Base-by-base conservation (phyloP, 2,888 invertebrate species). In the Lasioglossum villosulum region DNA sequence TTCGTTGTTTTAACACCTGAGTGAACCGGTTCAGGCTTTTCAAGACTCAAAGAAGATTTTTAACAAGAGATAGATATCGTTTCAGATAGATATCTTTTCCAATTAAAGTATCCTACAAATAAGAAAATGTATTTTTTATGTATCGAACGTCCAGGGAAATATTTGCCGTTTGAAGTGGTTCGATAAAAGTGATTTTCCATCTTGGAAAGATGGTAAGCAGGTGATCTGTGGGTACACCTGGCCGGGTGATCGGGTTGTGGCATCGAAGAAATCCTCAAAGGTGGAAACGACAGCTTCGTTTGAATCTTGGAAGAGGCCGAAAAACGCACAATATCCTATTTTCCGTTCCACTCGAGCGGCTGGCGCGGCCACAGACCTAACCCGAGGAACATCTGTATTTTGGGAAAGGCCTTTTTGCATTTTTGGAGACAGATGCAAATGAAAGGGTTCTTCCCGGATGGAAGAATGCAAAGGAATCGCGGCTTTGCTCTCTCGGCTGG, bases 371-470 rank as follows among this genome's bases (percentile, higher is more conserved):
- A 80, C 80, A 56, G 85, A 85, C 59, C 84, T 88, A 85, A 78
- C 84, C 74, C 77, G 72, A 74, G 83, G 83, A 88, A 92, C 93
- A 93, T 93, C 93, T 93, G 93, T 92, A 93, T 94, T 92, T 92
- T 90, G 83, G 88, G 82, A 90, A 79, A 91, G 82, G 89, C 90
- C 89, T 90, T 88, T 88, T 89, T 91, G 92, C 91, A 92, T 92
- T 91, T 56, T 88, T 81, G 86, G 89, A 87, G 90, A 90, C 91
- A 91, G 91, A 92, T 93, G 92, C 91, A 91, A 91, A 92, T 91
- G 83, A 91, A 92, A 91, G 90, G 91, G 91, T 91, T 91, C 80
- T 83, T 88, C 79, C 84, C 34, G 84, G 86, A 83, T 86, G 88
- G 86, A 86, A 89, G 87, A 82, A 86, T 84, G 86, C 84, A 87